Conservation (phyloP, 2,888 invertebrate genomes). For the Trachelus stipa region DNA sequence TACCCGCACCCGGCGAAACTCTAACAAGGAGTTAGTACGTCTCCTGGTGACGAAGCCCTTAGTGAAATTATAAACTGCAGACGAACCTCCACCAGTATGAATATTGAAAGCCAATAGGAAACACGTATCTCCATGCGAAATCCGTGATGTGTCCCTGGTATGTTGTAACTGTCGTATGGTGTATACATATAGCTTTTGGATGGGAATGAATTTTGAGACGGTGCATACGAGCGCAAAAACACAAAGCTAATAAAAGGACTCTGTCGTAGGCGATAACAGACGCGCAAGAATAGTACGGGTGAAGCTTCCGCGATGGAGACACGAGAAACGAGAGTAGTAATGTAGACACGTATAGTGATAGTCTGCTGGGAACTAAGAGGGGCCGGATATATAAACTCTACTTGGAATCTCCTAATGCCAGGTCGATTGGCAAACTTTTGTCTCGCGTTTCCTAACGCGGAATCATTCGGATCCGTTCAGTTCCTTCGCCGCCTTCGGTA, state of each 20-base stretch:
- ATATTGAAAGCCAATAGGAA: not conserved
- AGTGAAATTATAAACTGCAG: not conserved
- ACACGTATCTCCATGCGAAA: not conserved
- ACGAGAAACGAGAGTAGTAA: not conserved
- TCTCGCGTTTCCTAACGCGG: not conserved
- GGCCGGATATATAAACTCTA: not conserved
- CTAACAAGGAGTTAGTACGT: not conserved
- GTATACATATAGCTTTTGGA: not conserved
- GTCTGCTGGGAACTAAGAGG: not conserved
- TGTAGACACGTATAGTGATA: not conserved
- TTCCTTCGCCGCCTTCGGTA: not conserved
- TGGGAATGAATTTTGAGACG: not conserved
- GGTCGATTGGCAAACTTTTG: not conserved
- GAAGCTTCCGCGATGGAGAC: not conserved
- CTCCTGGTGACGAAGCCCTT: not conserved
- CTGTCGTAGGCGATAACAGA: not conserved
- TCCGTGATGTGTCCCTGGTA: not conserved
- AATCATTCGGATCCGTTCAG: not conserved
- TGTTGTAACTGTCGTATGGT: fast-evolving
- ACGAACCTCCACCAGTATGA: not conserved
- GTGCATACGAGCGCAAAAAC: not conserved
- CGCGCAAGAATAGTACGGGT: not conserved
- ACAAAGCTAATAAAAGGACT: too few species aligned
- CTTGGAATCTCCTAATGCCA: not conserved
- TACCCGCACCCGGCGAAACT: not conserved